These are phyloP conservation scores for Coleophora flavipennella DNA, from an alignment of 2,888 invertebrate species.

Conservation along the genomic window DNA sequence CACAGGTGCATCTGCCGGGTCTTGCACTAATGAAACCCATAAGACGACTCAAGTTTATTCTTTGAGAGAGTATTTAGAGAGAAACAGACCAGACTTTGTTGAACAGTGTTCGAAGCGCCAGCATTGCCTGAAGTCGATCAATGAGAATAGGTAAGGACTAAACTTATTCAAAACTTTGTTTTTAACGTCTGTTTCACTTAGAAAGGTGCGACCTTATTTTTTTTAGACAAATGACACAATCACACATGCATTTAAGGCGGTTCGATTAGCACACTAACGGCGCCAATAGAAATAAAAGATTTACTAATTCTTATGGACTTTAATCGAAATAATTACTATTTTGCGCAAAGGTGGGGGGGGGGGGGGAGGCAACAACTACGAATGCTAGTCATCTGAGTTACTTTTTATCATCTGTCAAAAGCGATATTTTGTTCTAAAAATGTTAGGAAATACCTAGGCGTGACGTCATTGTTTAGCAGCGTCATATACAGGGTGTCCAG, in stretches of 20 bases:
- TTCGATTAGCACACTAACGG: too few relatives aligned
- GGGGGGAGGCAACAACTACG: too few relatives aligned
- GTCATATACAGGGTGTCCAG: too few relatives aligned
- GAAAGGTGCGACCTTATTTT: neutral
- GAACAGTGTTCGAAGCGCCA: conserved; percentile 45
- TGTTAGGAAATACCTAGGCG: too few relatives aligned
- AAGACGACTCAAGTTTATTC: conserved; percentile 43
- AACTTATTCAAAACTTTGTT: neutral
- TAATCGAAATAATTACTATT: too few relatives aligned
- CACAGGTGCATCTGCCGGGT: conserved; percentile 37
- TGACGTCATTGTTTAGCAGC: too few relatives aligned
- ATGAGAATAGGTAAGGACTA: conserved; percentile 46
- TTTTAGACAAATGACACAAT: neutral
- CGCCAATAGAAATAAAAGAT: neutral
- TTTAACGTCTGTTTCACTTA: neutral
- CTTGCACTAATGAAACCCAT: conserved; percentile 42
- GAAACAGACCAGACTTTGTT: conserved; percentile 81
- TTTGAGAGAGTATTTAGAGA: conserved; percentile 79
- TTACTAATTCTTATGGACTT: neutral
- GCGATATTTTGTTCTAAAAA: too few relatives aligned
- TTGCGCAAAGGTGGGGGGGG: too few relatives aligned
- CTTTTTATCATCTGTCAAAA: too few relatives aligned
- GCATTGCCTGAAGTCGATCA: conserved; percentile 46
- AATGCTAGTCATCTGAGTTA: too few relatives aligned
- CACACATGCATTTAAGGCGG: neutral